Evolutionary conservation across 2,888 invertebrate species (phyloP), one percentile per base, ranked within the genome.

Genomic region (Mythimna albipuncta): DNA sequence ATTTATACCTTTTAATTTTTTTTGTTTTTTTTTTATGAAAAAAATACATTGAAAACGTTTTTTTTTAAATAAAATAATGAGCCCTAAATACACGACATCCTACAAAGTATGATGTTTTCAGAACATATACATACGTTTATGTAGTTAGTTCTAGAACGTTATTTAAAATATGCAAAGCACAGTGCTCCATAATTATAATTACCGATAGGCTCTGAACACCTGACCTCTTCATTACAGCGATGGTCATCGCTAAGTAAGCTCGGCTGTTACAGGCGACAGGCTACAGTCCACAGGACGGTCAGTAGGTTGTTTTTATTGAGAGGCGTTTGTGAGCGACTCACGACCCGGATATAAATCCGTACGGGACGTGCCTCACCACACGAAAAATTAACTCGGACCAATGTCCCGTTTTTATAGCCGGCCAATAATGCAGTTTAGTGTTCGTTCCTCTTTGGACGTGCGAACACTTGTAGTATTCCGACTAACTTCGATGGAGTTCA

Each of bases 331-430:
- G 85, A 84, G 83, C 89, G 83, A 83, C 81, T 88, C 91, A 91
- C 91, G 92, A 81, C 70, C 83, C 81, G 84, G 84, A 87, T 89
- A 93, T 94, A 93, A 94, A 93, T 93, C 91, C 86, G 75, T 78
- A 77, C 84, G 85, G 87, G 85, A 89, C 91, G 92, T 92, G 91
- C 86, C 86, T 88, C 82, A 86, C 90, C 89, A 87, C 89, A 91
- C 90, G 90, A 93, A 93, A 92, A 93, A 93, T 92, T 93, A 91
- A 92, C 91, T 91, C 85, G 85, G 81, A 82, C 86, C 90, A 80
- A 89, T 90, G 90, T 90, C 85, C 89, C 81, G 88, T 90, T 92
- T 92, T 90, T 90, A 91, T 88, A 84, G 86, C 84, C 55, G 83
- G 83, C 87, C 89, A 88, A 91, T 91, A 91, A 89, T 89, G 87